Evolutionary conservation across 2,888 invertebrate genomes (phyloP).

Genomic region (Drosophila paracracens): DNA sequence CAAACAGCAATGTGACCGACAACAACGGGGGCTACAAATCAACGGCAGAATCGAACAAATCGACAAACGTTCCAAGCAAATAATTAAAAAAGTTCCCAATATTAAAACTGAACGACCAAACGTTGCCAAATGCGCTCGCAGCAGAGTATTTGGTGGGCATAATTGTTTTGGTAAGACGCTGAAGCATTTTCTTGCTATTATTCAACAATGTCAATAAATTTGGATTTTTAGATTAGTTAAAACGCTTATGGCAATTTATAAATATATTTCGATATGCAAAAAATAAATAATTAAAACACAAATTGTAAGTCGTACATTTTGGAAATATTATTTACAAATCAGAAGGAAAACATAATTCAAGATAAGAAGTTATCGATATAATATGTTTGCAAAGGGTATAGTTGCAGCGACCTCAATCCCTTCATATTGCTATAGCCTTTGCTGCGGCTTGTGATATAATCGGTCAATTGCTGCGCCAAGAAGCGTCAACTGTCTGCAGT

Average conservation of each 20-base stretch:
- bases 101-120: conserved; percentile 76
- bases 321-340: background rate
- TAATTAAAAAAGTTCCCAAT: conserved; percentile 84
- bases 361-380: background rate
- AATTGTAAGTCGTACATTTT: background rate
- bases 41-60: conserved; percentile 72
- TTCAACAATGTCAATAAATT: background rate
- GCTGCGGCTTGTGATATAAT: conserved; percentile 54
- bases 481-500: conserved; percentile 53
- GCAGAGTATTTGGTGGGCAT: background rate
- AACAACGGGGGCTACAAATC: conserved; percentile 62
- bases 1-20: conserved; percentile 23
- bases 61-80: conserved; percentile 78
- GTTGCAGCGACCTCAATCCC: conserved; percentile 11
- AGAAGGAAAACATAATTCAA: background rate
- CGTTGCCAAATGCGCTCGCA: conserved; percentile 50
- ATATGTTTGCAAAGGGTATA: background rate
- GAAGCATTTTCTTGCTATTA: background rate
- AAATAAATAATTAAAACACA: background rate
- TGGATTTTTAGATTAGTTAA: background rate
- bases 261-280: background rate
- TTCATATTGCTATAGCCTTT: conserved; percentile 36
- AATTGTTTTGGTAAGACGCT: background rate
- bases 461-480: conserved; percentile 68
- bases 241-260: background rate